Conservation (phyloP, 2,888 invertebrate genomes). For the Trissolcus brochymenae region DNA sequence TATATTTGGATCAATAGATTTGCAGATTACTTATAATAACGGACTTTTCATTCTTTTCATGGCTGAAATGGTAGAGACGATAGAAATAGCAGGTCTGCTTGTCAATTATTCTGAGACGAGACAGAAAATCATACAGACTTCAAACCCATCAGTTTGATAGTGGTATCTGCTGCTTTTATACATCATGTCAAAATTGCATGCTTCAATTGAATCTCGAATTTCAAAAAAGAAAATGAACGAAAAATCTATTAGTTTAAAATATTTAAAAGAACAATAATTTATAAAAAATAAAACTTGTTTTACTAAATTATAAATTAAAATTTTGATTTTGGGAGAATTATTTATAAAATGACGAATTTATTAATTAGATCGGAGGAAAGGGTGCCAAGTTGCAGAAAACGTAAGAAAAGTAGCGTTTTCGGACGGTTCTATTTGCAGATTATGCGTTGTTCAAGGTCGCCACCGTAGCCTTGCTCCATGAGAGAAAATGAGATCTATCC, state of each 20-base stretch:
- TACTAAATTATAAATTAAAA: too few relatives aligned
- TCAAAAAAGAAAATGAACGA: too few relatives aligned
- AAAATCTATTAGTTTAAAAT: too few relatives aligned
- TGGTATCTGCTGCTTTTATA: too few relatives aligned
- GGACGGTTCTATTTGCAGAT: conserved; percentile 36
- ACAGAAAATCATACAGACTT: conserved; percentile 12
- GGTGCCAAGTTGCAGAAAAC: conserved; percentile 32
- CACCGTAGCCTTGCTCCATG: conserved; percentile 30
- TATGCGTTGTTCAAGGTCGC: conserved; percentile 20
- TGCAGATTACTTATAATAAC: conserved; percentile 10
- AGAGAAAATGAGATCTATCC: conserved; percentile 20
- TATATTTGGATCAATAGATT: conserved; percentile 1
- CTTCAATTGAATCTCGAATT: too few relatives aligned
- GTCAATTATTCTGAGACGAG: conserved; percentile 2
- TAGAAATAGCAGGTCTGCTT: not conserved
- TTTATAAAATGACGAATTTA: conserved; percentile 12
- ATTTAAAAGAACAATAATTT: too few relatives aligned
- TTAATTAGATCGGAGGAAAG: conserved; percentile 21
- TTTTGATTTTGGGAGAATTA: not conserved
- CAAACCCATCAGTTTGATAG: too few relatives aligned
- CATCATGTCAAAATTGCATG: too few relatives aligned
- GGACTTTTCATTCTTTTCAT: conserved; percentile 6
- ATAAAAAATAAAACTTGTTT: too few relatives aligned
- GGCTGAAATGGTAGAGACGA: conserved; percentile 14
- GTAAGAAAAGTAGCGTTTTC: conserved; percentile 23